Conservation (phyloP, 2,797 vertebrate species). For the Falco naumanni region DNA sequence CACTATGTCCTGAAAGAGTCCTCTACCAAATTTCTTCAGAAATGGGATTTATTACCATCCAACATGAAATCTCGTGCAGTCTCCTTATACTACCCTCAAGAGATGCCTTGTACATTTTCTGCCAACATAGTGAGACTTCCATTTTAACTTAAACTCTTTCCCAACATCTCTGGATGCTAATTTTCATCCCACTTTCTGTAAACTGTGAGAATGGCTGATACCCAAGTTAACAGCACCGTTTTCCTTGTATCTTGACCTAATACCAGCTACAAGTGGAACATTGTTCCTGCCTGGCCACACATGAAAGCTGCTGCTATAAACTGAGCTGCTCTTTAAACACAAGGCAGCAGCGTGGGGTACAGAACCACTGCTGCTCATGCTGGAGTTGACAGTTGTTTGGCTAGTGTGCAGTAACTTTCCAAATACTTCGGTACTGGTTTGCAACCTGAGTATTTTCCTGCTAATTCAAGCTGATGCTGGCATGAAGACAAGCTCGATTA, state of each 20-base stretch:
- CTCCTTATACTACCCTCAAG: neutral
- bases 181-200: neutral
- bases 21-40: neutral
- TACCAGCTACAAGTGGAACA: neutral
- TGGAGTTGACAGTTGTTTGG: neutral
- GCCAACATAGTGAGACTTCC: neutral
- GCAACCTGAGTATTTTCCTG: neutral
- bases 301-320: neutral
- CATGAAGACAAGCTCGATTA: slow-evolving; percentile 20
- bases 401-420: neutral
- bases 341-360: neutral
- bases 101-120: neutral
- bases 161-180: neutral
- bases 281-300: neutral
- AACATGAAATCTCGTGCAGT: neutral
- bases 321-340: neutral
- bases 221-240: neutral
- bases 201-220: neutral
- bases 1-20: neutral
- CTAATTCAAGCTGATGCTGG: neutral
- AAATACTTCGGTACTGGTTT: neutral
- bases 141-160: neutral
- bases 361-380: neutral
- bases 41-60: neutral
- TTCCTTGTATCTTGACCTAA: neutral